Base-by-base conservation (phyloP, 2,113 vertebrate species). In the Xyliphius kryptos region DNA sequence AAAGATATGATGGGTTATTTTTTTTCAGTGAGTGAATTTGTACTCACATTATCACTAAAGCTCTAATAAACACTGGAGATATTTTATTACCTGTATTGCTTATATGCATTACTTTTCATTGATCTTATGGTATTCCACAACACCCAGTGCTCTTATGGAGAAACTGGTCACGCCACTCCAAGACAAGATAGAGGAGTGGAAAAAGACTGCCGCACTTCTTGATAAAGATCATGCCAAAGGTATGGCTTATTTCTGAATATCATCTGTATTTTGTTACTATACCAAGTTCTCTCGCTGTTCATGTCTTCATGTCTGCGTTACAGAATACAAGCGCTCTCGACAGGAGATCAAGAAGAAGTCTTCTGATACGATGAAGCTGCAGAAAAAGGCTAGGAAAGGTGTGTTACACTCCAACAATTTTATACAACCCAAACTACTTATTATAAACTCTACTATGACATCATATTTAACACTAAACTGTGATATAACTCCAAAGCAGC, bases 221-320 rank as follows among this genome's bases (percentile, higher is more conserved):
- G 95, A 99, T 85, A 99, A 99, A 82, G 96, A 99, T 79, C 96
- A 99, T 0, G 92, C 94, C 0, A 95, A 97, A 95, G 96, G 96
- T 97, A 13, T 11, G n/a, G 14, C 46, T n/a, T n/a, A n/a, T n/a
- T n/a, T n/a, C n/a, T n/a, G n/a, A n/a, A n/a, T n/a, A n/a, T n/a
- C n/a, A n/a, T n/a, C n/a, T n/a, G n/a, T n/a, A n/a, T n/a, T n/a
- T n/a, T n/a, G n/a, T n/a, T n/a, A n/a, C n/a, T n/a, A n/a, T n/a
- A n/a, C n/a, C n/a, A n/a, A n/a, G n/a, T n/a, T n/a, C n/a, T n/a
- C 8, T 8, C 20, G 9, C 14, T 49, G 6, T 1, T 2, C 32
- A 36, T 36, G 44, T 57, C 13, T 20, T 20, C 21, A 13, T 19
- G 32, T 57, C 11, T 26, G 49, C 19, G 20, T 20, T 3, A 6